A percentile compares a stretch with the other conserved stretches of the same genome.
phyloP scores from a whole-genome alignment of 2,113 vertebrate species.

The Oryctolagus cuniculus region DNA sequence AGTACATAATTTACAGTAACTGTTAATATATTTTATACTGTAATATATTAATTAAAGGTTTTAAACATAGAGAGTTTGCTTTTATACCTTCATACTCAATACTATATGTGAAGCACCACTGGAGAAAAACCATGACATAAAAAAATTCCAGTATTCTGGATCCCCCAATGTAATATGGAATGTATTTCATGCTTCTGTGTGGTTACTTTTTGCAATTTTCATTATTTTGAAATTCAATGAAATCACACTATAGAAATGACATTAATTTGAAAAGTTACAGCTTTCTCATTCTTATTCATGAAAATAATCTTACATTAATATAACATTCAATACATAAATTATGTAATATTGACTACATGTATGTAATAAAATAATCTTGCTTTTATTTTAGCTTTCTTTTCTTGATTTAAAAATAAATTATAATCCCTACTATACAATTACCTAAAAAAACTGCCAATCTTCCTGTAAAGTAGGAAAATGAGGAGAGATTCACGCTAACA shows the following conservation, averaged over 20 bases:
- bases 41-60: background rate
- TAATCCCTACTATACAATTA: background rate
- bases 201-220: background rate
- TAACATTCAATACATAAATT: background rate
- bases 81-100: background rate
- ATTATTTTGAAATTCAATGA: conserved; percentile 36
- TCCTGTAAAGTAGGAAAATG: background rate
- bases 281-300: background rate
- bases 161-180: background rate
- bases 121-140: background rate
- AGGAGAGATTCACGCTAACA: background rate
- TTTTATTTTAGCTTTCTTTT: background rate
- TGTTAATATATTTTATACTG: background rate
- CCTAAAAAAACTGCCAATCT: background rate
- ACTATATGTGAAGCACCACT: background rate
- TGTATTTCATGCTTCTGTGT: background rate
- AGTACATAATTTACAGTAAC: background rate
- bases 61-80: background rate
- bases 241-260: conserved; percentile 17
- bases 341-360: no score
- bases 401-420: background rate
- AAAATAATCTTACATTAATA: background rate
- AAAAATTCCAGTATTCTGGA: background rate
- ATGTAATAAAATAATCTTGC: background rate
- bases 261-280: background rate